Percentiles rank a stretch among this genome's conserved stretches.
These are phyloP conservation scores for Trachemys scripta DNA, from an alignment of 2,113 vertebrate genomes.

Conservation along the genomic window DNA sequence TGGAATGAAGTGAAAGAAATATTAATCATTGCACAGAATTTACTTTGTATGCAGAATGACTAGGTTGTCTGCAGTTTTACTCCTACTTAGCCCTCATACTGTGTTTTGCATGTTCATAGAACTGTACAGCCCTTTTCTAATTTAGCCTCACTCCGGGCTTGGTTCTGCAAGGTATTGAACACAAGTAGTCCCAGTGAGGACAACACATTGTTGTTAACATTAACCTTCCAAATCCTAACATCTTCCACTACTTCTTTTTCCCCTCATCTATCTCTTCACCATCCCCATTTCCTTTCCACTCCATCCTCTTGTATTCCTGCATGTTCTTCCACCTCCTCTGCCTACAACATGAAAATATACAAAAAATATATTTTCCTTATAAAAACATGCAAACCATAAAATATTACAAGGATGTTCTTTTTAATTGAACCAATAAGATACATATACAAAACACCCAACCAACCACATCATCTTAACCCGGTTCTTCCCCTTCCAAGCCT, in stretches of 20 bases:
- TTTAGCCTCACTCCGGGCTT: neutral
- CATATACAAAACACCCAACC: neutral
- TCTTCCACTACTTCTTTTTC: neutral
- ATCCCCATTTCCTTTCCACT: neutral
- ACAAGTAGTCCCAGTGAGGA: neutral
- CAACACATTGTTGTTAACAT: neutral
- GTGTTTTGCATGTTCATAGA: neutral
- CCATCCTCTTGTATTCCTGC: neutral
- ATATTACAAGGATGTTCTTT: neutral
- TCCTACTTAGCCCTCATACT: neutral
- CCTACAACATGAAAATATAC: neutral
- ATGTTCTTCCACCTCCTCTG: neutral
- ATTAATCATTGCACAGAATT: constrained; percentile 18
- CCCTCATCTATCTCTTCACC: too few relatives aligned
- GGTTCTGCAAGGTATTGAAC: neutral
- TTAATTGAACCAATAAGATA: neutral
- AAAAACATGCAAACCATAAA: neutral
- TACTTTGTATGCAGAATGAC: constrained; percentile 15
- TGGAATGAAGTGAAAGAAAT: constrained; percentile 58
- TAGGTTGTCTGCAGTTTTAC: constrained; percentile 19
- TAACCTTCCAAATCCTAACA: neutral
- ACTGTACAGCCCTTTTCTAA: neutral
- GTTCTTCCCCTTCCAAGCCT: neutral
- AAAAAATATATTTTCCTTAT: rapidly evolving
- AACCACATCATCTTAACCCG: neutral